Percentiles rank a stretch among this genome's conserved stretches.
These are phyloP conservation scores for Pardalotus punctatus DNA, from an alignment of 2,113 vertebrate genomes.

Conservation along the genomic window DNA sequence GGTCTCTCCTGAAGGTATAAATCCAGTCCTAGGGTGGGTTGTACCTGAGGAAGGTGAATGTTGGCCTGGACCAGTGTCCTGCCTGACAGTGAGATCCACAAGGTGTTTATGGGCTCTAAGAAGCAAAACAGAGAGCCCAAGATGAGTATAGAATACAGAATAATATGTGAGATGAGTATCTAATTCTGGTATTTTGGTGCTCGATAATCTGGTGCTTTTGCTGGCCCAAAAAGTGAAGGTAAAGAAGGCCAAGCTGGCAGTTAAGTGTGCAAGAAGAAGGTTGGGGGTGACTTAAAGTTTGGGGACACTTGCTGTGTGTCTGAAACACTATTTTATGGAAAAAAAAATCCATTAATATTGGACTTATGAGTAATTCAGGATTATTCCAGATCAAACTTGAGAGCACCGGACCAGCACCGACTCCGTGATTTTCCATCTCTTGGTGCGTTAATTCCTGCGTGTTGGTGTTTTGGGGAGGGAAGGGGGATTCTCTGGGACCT, in stretches of 20 bases:
- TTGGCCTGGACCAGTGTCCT: neutral
- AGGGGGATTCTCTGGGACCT: neutral
- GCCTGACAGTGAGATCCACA: neutral
- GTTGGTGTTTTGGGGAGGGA: neutral
- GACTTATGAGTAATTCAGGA: neutral
- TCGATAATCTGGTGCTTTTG: neutral
- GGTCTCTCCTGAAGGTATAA: neutral
- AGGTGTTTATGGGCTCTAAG: neutral
- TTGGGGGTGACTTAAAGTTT: neutral
- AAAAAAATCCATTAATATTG: rapidly evolving
- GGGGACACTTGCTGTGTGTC: neutral
- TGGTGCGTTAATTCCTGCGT: rapidly evolving
- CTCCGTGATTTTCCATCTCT: neutral
- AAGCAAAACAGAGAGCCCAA: neutral
- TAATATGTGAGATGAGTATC: neutral
- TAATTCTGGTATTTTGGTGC: neutral
- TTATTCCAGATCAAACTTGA: neutral
- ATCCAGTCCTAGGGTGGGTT: neutral
- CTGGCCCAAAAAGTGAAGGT: neutral
- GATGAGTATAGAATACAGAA: neutral
- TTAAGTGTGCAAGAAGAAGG: neutral
- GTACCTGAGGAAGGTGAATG: neutral
- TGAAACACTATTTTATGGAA: neutral
- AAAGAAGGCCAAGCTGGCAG: no score
- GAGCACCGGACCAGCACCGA: no score